These are phyloP conservation scores for Cuniculus paca DNA, from an alignment of 2,797 vertebrate genomes.

Conservation along the genomic window DNA sequence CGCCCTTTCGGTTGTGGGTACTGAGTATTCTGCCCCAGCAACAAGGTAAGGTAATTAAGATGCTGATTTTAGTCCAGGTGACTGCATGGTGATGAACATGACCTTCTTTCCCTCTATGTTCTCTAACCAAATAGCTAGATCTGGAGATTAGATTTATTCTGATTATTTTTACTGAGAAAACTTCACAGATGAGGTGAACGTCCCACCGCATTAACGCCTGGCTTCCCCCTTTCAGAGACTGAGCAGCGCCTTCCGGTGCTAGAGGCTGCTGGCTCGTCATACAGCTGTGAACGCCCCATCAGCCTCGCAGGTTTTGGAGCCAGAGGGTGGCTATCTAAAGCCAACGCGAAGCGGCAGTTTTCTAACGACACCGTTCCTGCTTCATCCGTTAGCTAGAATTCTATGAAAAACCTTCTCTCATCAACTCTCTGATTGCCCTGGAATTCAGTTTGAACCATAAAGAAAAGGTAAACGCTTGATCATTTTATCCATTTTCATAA, in stretches of 20 bases:
- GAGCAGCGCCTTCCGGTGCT: neutral
- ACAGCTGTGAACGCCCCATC: fast-evolving
- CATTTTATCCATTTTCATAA: neutral
- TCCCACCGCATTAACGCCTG: fast-evolving
- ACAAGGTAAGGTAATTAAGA: neutral
- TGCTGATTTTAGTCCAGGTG: neutral
- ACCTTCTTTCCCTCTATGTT: neutral
- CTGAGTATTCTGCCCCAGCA: neutral
- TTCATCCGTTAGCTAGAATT: neutral
- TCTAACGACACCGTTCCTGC: neutral
- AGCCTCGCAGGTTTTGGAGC: neutral
- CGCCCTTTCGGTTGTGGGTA: neutral
- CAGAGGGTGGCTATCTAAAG: too few relatives aligned
- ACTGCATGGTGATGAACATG: fast-evolving
- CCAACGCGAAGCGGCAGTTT: neutral
- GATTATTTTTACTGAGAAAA: neutral
- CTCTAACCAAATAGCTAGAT: neutral
- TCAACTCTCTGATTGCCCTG: neutral
- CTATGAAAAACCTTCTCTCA: neutral
- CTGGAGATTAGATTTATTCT: neutral
- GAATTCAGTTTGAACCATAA: neutral
- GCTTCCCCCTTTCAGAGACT: neutral
- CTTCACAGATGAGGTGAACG: neutral
- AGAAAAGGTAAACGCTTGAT: neutral
- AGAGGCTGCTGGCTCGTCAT: fast-evolving